Evolutionary conservation across 2,888 invertebrate genomes (phyloP), one percentile per base, ranked within the genome.

Genomic region (Polia nebulosa): DNA sequence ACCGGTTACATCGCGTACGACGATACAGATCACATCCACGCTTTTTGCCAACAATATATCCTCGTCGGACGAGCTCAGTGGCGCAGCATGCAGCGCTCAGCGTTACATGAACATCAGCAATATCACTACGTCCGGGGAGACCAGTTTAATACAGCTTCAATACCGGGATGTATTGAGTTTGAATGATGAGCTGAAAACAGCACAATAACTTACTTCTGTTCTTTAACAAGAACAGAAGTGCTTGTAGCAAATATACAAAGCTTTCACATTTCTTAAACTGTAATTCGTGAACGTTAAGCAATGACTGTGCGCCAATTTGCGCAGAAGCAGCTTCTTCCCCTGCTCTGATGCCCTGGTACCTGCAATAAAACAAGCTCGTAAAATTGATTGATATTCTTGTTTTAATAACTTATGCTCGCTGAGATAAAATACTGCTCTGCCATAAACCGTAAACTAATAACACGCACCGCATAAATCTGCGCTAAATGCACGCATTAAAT

Each of bases 301-400:
- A 13, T 49, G 62, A 34, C 32, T 41, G 32, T 20, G 32, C 9
- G 51, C 29, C 45, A 59, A 51, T 44, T 39, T 36, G 20, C 20
- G 17, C 29, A 41, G 45, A 27, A 47, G 55, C 59, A 27, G 32
- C 36, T 36, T n/a, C 52, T 51, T 29, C 27, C 13, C 20, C 34
- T 39, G 39, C 2, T 32, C 45, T 59, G 72, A 15, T 29, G 55
- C 11, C 27, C 78, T 34, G 55, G 72, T 55, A 51, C 27, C 56
- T 17, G 76, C 53, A 27, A 32, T 34, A 39, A 51, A 77, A 78
- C 63, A 25, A 56, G 39, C n/a, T 72, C 78, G 52, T 78, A 58
- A 64, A 78, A 34, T 20, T 73, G 65, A 73, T 78, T 73, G 61
- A 78, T 76, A 62, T 51, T 49, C 58, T 25, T 65, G 74, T 78